Evolutionary conservation across 2,113 vertebrate genomes (phyloP), one percentile per base, ranked within the genome.

Genomic region (Pongo abelii): DNA sequence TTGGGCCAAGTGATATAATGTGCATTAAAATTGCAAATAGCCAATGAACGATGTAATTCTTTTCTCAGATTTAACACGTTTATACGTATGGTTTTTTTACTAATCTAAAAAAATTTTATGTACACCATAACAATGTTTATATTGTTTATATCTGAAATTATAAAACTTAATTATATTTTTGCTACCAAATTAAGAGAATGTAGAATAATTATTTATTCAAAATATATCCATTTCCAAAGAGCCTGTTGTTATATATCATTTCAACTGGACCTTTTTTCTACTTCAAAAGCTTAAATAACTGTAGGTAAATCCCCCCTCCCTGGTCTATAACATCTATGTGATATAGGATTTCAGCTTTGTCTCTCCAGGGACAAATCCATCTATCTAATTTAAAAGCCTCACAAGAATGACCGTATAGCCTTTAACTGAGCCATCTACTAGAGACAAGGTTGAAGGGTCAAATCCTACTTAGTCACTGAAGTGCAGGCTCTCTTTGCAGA

Each of bases 291-390:
- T 72, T 89, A 89, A 61, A 40, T 20, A 59, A 6, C 23, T 5
- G 35, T 2, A 40, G 40, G 67, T 32, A 1, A 14, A 2, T 8
- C 3, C 52, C 14, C 86, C 30, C 27, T 64, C 12, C 61, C 13
- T 8, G 5, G 8, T 11, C 35, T 5, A 1, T 2, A 11, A 14
- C 30, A 23, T 7, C 17, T 12, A 2, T 0, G 23, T 14, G 3
- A 23, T 8, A 8, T 0, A 18, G 77, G 70, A 3, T 1, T n/a
- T 48, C 27, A 2, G 43, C 50, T 23, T 9, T 23, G 48, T 55
- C 59, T 43, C 40, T 8, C 32, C 7, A 12, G n/a, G 67, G 43
- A 8, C n/a, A 48, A 17, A 32, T 64, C 27, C 61, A 27, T 2
- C 4, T 10, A 48, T 27, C 2, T 93, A 61, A 74, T 9, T 48